Evolutionary conservation across 2,888 invertebrate genomes (phyloP), one percentile per base, ranked within the genome.

Genomic region (Drosophila borborema): DNA sequence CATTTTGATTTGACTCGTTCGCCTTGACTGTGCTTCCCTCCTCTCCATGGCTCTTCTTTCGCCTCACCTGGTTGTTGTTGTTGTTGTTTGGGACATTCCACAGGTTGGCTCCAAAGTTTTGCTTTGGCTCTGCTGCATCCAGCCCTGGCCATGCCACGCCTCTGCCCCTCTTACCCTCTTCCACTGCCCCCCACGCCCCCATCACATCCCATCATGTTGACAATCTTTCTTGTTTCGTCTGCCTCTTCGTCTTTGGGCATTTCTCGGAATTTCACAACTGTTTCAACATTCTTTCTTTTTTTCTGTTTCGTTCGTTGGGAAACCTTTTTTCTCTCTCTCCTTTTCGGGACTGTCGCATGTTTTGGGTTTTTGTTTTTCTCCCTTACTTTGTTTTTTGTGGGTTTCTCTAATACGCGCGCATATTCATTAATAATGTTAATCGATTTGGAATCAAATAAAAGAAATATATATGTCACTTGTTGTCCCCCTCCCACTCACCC

Each of bases 361-460:
- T 53, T 48, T 48, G 9, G 20, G 6, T 20, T 18, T 18, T 20
- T 20, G 2, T 34, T 45, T 51, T 74, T 38, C 38, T 14, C 12
- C n/a, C 0, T 3, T 9, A 6, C 4, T 14, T 18, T 20, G 20
- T 14, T 45, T 12, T 12, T 12, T 28, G 43, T 31, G 46, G 12
- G 14, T 59, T 38, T 45, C 63, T 31, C 20, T 56, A 48, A 64
- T 64, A 34, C 59, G 64, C 45, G 34, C 45, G 62, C 63, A 74
- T 84, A 81, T 83, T 79, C 89, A 89, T 89, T 89, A 89, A 88
- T 89, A 89, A 88, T 83, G 85, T 81, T 86, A 75, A 86, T 82
- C 82, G 82, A 71, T 82, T 51, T 74, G 61, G 64, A 54, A 72
- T 69, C 61, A 34, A 28, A 12, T n/a, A 34, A 43, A 43, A 36